These are phyloP conservation scores for Drosophila melanosoma DNA, from an alignment of 2,888 invertebrate genomes.

Conservation along the genomic window DNA sequence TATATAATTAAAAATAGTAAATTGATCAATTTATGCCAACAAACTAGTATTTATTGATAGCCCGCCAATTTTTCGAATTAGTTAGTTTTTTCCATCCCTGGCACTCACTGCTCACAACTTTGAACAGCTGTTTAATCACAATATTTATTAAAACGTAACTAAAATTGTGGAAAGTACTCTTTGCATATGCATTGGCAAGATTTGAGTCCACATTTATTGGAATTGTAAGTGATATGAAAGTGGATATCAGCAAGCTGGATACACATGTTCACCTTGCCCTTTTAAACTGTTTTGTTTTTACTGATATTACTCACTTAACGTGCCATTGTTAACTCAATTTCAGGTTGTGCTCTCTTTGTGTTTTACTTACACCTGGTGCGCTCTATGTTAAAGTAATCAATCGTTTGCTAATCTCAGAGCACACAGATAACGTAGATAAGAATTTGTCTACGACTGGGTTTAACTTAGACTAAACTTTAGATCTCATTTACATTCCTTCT, in stretches of 20 bases:
- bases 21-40: not conserved
- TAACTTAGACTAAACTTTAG: constrained; percentile 59
- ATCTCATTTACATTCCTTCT: constrained; percentile 46
- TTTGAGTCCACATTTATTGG: not conserved
- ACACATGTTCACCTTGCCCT: constrained; percentile 57
- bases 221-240: constrained; percentile 20
- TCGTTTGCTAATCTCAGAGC: constrained; percentile 23
- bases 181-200: not conserved
- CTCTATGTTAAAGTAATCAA: constrained; percentile 50
- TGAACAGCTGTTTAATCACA: constrained; percentile 48
- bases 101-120: not conserved
- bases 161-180: constrained; percentile 6
- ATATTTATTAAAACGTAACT: constrained; percentile 11
- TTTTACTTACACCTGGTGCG: constrained; percentile 12
- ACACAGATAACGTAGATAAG: constrained; percentile 43
- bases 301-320: constrained; percentile 1
- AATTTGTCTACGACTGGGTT: not conserved
- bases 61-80: no score
- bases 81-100: constrained; percentile 31
- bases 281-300: constrained; percentile 30
- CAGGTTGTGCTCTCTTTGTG: constrained; percentile 1
- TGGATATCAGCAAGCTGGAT: not conserved
- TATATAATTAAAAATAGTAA: not conserved
- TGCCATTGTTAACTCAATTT: constrained; percentile 27
- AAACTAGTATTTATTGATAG: not conserved